Evolutionary conservation across 2,113 vertebrate species (phyloP), one percentile per base, ranked within the genome.

Genomic region (Thomomys bottae): DNA sequence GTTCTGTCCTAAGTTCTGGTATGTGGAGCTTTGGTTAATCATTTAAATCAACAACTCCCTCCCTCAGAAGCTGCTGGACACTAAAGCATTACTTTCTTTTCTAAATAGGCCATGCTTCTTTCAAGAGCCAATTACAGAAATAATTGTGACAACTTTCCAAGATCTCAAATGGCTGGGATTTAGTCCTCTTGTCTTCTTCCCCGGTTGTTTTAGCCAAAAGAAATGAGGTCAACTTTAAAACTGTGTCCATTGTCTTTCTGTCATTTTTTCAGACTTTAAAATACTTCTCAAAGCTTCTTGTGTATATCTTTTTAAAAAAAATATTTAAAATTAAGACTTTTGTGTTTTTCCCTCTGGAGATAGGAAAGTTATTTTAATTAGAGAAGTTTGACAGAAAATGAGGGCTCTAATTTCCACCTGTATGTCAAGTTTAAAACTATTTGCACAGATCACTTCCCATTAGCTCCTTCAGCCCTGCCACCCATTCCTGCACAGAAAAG

Each of bases 1-100:
- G 36, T 79, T 90, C n/a, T 87, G 20, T 10, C 26, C 20, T 18
- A 82, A 93, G 20, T 89, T 89, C 63, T 92, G 45, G 73, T 82
- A 83, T 84, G 42, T 72, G 88, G 81, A 63, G 83, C 68, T 92
- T 94, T 90, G 68, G 85, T 87, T 95, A 91, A 94, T 94, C 72
- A 90, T 93, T 93, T 95, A 87, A 92, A 90, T 92, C 86, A 94
- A 82, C 40, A 94, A 10, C 77, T 64, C 17, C 32, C 61, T 88
- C 86, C 63, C 67, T 72, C 72, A 94, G 83, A 73, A 70, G 14
- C 83, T 94, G 90, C 82, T 64, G 82, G 87, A 84, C 23, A 66
- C 67, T 45, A 77, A 78, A 81, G n/a, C 54, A 49, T 32, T 86
- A n/a, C 84, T 94, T 93, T 64, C 78, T 61, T 91, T 86, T 91